Base-by-base conservation (phyloP, 2,888 invertebrate species). In the Pristionchus entomophagus region DNA sequence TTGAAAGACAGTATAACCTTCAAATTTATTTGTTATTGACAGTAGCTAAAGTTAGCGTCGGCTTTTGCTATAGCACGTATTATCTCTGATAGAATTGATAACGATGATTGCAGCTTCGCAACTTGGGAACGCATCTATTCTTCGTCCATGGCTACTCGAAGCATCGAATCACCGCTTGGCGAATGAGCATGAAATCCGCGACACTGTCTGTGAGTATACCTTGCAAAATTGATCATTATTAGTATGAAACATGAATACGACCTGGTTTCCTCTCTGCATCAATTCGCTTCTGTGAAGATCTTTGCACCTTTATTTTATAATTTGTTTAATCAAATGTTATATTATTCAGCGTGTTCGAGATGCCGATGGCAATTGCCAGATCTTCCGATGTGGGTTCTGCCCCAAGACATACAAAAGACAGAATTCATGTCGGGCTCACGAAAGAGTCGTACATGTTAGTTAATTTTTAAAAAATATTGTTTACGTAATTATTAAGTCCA, bases 131-230 rank as follows among this genome's bases (percentile, higher is more conserved):
- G 6, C 82, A 82, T 59, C 59, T 82, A n/a, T 82, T 82, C 59
- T 82, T 82, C 59, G 59, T 59, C 5, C 82, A 82, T 26, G 82
- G 82, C n/a, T 82, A 82, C 41, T 82, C 82, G 26, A 82, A 82
- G 56, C 17, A 82, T 38, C 17, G 29, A 32, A 82, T 82, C 35
- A 22, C 82, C 59, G 82, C 22, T n/a, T 82, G 82, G 82, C 14
- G 59, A 59, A 41, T 29, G 82, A 38, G 59, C 19, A 17, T 29
- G 41, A 82, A 82, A 38, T 26, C 59, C 2, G 77, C 41, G 22
- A 77, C 29, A 14, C 19, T 77, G 12, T 45, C 45, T 26, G 77
- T 45, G n/a, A 41, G 41, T 41, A 41, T 29, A 65, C 65, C 5
- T 65, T 29, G 26, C 10, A 65, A 29, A n/a, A n/a, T n/a, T n/a